A percentile compares a stretch with the other conserved stretches of the same genome.
Conservation (phyloP, 2,797 vertebrate species). For the Helarctos malayanus region DNA sequence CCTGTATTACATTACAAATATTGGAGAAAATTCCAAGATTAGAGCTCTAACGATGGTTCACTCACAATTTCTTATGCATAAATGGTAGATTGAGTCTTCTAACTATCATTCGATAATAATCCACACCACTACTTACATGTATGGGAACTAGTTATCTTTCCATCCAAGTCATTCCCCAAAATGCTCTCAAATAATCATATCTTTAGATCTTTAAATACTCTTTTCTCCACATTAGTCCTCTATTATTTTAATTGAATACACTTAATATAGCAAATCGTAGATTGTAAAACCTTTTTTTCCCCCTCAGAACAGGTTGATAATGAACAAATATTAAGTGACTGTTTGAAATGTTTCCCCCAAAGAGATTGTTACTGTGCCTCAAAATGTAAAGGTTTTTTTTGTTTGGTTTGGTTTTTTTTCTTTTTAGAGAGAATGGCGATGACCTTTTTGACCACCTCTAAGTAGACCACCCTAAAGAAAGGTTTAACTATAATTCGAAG, state of each 20-base stretch:
- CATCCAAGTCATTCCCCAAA: conserved; percentile 36
- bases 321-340: conserved; percentile 16
- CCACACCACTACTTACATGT: conserved; percentile 18
- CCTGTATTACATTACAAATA: conserved; percentile 32
- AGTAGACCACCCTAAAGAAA: not conserved
- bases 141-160: conserved; percentile 48
- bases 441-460: not conserved
- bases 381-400: not conserved
- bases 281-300: not conserved
- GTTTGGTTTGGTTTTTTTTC: not conserved
- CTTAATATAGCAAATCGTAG: not conserved
- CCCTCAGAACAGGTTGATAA: not conserved
- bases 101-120: conserved; percentile 63
- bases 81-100: not conserved
- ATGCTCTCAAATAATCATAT: conserved; percentile 58
- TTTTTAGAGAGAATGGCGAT: not conserved
- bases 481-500: not conserved
- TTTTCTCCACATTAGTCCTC: not conserved
- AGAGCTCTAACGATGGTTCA: not conserved
- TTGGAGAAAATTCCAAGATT: conserved; percentile 48
- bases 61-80: conserved; percentile 8
- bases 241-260: conserved; percentile 55
- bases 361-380: not conserved
- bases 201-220: conserved; percentile 59
- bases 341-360: not conserved